phyloP scores from a whole-genome alignment of 2,797 vertebrate genomes.

The Mus minutoides region DNA sequence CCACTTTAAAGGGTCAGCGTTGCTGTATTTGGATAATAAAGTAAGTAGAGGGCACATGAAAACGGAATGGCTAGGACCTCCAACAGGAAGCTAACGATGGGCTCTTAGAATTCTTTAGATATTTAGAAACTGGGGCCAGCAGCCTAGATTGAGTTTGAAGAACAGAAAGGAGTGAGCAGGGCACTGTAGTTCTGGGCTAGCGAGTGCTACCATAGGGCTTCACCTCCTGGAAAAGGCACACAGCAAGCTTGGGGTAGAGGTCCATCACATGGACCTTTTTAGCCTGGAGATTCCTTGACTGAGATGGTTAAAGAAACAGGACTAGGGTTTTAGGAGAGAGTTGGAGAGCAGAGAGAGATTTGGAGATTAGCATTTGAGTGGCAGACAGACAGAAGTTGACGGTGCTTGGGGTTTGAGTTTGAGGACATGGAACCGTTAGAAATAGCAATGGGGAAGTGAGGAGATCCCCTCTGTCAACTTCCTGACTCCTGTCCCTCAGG shows the following conservation, averaged over 20 bases:
- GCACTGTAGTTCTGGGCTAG: neutral
- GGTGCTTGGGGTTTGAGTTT: neutral
- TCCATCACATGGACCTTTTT: no score
- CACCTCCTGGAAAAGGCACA: neutral
- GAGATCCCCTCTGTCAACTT: no score
- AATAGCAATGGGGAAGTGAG: neutral
- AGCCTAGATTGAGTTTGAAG: neutral
- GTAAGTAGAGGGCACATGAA: neutral
- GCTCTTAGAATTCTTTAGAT: neutral
- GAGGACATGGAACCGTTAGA: neutral
- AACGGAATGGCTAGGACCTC: neutral
- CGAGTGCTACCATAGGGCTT: neutral
- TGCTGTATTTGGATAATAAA: neutral
- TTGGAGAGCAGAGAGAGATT: neutral
- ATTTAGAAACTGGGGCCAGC: neutral
- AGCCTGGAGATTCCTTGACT: neutral
- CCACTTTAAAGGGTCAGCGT: neutral
- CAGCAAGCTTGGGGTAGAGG: neutral
- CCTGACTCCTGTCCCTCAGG: conserved; percentile 82
- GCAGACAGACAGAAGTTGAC: neutral
- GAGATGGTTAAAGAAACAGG: neutral
- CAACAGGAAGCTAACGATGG: no score
- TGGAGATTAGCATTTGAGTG: neutral
- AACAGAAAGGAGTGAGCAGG: neutral
- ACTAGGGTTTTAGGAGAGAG: neutral